These are phyloP conservation scores for Drosophila seguyi DNA, from an alignment of 1,140 invertebrate genomes.

Conservation along the genomic window DNA sequence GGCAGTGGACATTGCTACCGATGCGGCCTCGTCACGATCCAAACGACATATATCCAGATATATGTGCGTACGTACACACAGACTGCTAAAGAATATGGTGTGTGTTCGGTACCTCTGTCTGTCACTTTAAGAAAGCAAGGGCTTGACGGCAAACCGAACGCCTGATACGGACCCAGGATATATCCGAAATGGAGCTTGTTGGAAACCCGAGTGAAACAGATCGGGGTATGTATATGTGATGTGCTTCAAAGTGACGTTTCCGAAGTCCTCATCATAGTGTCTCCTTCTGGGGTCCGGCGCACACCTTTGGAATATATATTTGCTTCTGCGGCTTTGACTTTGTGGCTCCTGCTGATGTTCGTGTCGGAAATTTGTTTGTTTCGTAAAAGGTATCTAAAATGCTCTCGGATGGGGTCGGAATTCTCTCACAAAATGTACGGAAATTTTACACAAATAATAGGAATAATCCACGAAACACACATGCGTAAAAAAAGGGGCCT, in stretches of 20 bases:
- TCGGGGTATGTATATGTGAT: background rate
- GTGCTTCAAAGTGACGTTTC: background rate
- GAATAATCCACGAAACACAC: constrained; percentile 10
- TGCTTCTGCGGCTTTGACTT: background rate
- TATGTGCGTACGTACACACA: constrained; percentile 45
- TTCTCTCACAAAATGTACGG: constrained; percentile 32
- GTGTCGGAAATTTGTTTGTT: background rate
- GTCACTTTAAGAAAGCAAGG: constrained; percentile 66
- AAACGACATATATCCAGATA: constrained; percentile 74
- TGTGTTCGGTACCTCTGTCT: constrained; percentile 62
- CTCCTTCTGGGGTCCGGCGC: background rate
- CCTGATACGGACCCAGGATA: constrained; percentile 16
- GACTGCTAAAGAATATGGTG: constrained; percentile 64
- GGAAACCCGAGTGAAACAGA: background rate
- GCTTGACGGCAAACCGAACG: constrained; percentile 68
- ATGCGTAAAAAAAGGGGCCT: constrained; percentile 22
- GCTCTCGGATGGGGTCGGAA: constrained; percentile 1
- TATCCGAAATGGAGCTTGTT: background rate
- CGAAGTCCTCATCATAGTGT: constrained; percentile 10
- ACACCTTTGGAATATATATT: background rate
- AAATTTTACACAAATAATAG: constrained; percentile 49
- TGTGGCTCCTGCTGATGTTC: background rate
- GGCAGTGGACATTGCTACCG: constrained; percentile 74
- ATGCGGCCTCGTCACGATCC: constrained; percentile 62
- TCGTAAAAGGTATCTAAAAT: constrained; percentile 3